Conservation (phyloP, 2,797 vertebrate genomes). For the Melanogrammus aeglefinus region DNA sequence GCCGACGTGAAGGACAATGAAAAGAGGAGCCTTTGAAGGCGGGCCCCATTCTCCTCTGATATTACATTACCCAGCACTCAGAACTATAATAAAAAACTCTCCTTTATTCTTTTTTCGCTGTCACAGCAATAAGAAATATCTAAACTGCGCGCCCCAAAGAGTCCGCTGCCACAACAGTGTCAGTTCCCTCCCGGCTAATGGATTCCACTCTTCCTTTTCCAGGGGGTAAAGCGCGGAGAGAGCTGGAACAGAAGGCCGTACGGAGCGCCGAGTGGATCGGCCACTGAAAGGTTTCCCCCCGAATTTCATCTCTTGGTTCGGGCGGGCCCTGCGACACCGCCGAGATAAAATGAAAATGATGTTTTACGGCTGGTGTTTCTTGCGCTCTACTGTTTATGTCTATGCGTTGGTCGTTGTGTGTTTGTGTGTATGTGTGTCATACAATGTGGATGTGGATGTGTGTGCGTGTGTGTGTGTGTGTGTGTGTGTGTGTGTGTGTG, state of each 20-base stretch:
- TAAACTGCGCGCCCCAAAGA: constrained; percentile 42
- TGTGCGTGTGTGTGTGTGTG: too few relatives aligned
- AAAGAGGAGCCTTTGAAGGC: constrained; percentile 49
- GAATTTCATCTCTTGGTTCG: constrained; percentile 39
- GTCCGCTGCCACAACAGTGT: constrained; percentile 28
- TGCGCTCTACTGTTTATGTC: background rate
- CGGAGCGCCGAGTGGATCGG: constrained; percentile 36
- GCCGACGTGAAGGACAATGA: constrained; percentile 47
- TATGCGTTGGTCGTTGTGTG: constrained; percentile 3
- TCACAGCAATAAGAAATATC: constrained; percentile 53
- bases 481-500: too few relatives aligned
- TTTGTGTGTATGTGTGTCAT: background rate
- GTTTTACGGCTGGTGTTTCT: constrained; percentile 43
- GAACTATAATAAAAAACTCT: constrained; percentile 58
- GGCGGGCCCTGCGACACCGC: constrained; percentile 30
- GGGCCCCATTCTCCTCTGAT: constrained; percentile 45
- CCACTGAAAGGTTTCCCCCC: constrained; percentile 31
- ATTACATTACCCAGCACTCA: constrained; percentile 58
- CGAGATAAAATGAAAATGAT: constrained; percentile 47
- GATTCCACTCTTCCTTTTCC: constrained; percentile 69
- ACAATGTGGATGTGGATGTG: too few relatives aligned
- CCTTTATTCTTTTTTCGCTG: constrained; percentile 39
- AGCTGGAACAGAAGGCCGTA: constrained; percentile 52
- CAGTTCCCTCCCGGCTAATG: constrained; percentile 64
- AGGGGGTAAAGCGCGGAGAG: constrained; percentile 41